Base-by-base conservation (phyloP, 2,797 vertebrate genomes). In the Poecile montanus region DNA sequence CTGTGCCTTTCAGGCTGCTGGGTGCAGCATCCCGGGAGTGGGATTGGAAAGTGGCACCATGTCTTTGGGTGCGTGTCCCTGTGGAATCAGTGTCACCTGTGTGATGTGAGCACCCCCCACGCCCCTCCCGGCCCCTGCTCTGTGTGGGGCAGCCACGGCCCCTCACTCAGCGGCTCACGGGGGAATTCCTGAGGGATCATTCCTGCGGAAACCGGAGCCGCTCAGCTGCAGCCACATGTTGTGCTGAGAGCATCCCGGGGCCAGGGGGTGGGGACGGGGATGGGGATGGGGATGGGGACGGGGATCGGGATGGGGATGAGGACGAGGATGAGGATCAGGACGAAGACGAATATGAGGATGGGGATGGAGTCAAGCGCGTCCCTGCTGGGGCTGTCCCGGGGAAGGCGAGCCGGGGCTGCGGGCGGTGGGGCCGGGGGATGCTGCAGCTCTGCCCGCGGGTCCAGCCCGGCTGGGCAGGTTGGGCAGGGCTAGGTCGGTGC, bases 141-240 rank as follows among this genome's bases (percentile, higher is more conserved):
- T 19, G 70, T 38, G 90, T 54, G 72, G 68, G 78, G 70, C 94
- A 92, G 94, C 45, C 93, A 44, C 51, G 80, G 77, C 68, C 76
- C 70, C 90, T 96, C 95, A 78, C 85, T 94, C 97, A 91, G 88
- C 93, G 65, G 29, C 58, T 79, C 76, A 5, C 79, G 38, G 67
- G 68, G 92, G 94, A 93, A 96, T 97, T 91, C 91, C 94, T 90
- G 77, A 38, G 84, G 76, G 66, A 89, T 78, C 48, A 94, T 18
- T 78, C 23, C 67, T 45, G 83, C 48, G 89, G 89, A 87, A 94
- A 44, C 66, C 1, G 54, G 91, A 95, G 83, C 7, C 40, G 82
- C 81, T 93, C 88, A 79, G 76, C 89, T 78, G 80, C 60, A 83
- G 92, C 79, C 91, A 72, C 75, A 82, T 81, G 91, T 53, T 84